These are phyloP conservation scores for Ridgeia piscesae DNA, from an alignment of 1,140 invertebrate species.

Conservation along the genomic window DNA sequence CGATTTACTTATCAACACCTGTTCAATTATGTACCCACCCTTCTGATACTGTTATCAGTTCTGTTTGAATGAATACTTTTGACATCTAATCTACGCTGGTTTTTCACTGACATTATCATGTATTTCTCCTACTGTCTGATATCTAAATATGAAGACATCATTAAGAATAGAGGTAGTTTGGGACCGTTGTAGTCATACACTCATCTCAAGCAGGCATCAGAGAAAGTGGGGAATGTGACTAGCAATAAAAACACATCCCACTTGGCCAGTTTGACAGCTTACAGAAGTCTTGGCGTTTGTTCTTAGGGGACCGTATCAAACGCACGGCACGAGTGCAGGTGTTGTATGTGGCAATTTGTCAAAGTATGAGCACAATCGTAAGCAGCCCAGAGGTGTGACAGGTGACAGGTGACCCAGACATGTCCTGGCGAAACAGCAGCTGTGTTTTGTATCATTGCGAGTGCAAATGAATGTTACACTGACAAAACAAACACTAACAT, in stretches of 20 bases:
- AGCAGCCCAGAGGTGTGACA: neutral
- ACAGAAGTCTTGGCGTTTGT: neutral
- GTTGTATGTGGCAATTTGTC: neutral
- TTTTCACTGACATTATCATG: neutral
- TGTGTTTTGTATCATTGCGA: neutral
- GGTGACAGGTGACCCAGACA: neutral
- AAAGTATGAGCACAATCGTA: neutral
- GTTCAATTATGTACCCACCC: neutral
- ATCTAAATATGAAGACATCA: neutral
- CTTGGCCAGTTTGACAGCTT: neutral
- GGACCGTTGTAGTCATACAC: neutral
- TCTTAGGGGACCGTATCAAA: neutral
- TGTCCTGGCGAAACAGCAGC: neutral
- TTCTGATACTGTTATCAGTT: neutral
- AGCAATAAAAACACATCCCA: neutral
- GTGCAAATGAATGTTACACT: too few relatives aligned
- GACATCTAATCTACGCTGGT: too few relatives aligned
- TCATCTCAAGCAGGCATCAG: neutral
- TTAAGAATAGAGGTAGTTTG: neutral
- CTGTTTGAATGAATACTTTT: neutral
- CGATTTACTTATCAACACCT: too few relatives aligned
- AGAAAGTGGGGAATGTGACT: neutral
- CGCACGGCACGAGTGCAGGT: neutral
- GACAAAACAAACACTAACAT: too few relatives aligned
- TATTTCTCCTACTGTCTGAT: neutral